Percentiles rank a stretch among this genome's conserved stretches.
phyloP scores from a whole-genome alignment of 2,797 vertebrate species.

The Phylloscopus collybita region DNA sequence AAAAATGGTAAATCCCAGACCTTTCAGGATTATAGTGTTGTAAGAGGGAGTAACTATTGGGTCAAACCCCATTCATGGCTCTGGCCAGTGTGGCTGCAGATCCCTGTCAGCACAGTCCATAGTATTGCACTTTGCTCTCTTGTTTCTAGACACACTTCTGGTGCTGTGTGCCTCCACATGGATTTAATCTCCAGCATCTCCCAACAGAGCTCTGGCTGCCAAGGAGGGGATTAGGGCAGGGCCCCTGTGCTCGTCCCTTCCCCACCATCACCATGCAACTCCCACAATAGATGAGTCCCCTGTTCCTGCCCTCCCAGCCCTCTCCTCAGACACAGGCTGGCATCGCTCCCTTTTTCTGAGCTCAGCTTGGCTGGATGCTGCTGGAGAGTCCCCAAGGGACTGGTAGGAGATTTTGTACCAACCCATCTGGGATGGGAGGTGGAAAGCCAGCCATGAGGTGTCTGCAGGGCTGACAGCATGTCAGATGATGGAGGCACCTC shows the following conservation, averaged over 20 bases:
- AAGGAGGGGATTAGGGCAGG: not conserved
- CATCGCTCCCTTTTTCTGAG: not conserved
- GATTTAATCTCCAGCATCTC: not conserved
- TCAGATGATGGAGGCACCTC: not conserved
- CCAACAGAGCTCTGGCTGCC: not conserved
- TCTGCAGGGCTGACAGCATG: not conserved
- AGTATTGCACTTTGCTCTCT: not conserved
- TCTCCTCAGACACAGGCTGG: not conserved
- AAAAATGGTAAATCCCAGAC: not conserved
- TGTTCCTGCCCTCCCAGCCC: not conserved
- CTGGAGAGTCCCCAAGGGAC: not conserved
- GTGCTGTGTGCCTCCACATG: not conserved
- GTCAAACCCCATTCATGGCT: not conserved
- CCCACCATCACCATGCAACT: not conserved
- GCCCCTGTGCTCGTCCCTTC: not conserved
- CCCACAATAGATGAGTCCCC: not conserved
- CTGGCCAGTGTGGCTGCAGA: not conserved
- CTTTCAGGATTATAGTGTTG: not conserved
- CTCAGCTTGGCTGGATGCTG: slow-evolving; percentile 2
- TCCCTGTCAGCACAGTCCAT: not conserved
- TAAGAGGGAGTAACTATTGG: not conserved
- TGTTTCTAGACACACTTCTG: not conserved
- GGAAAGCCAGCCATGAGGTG: not conserved
- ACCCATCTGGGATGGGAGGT: not conserved
- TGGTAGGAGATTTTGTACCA: not conserved